Evolutionary conservation across 2,113 vertebrate genomes (phyloP).

Genomic region (Leptobrachium ailaonicum): DNA sequence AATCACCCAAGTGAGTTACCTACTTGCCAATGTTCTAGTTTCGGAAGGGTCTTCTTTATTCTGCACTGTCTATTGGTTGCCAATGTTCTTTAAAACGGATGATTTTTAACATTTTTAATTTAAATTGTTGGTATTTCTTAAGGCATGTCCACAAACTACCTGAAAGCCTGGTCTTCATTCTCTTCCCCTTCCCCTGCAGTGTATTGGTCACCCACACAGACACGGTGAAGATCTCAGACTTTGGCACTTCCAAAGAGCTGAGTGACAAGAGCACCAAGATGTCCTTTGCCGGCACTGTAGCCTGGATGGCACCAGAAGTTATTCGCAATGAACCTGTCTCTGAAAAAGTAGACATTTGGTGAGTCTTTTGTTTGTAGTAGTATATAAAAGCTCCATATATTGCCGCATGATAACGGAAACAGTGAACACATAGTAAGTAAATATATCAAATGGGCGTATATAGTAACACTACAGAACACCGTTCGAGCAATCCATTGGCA

Average conservation of each 20-base stretch:
- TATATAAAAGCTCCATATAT: no score
- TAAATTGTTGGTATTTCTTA: no score
- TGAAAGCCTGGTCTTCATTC: no score
- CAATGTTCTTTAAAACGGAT: no score
- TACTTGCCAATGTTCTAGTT: neutral
- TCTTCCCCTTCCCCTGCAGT: conserved; percentile 60
- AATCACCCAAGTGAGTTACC: conserved; percentile 91
- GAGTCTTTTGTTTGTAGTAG: conserved; percentile 55
- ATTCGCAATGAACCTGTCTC: conserved; percentile 97
- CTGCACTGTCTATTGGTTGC: neutral
- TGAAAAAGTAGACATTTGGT: conserved; percentile 98
- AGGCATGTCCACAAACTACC: no score
- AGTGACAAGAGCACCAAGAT: conserved; percentile 98
- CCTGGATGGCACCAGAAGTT: conserved; percentile 98
- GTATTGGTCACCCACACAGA: conserved; percentile 96
- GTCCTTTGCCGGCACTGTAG: conserved; percentile 97
- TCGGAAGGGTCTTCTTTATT: neutral
- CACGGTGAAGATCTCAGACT: conserved; percentile 96
- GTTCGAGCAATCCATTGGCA: no score
- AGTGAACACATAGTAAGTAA: no score
- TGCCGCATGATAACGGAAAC: no score
- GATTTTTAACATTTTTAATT: no score
- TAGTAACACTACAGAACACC: no score
- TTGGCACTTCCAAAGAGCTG: conserved; percentile 97
- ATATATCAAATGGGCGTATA: no score